These are phyloP conservation scores for Hedychridium roseum DNA, from an alignment of 2,888 invertebrate genomes.

Conservation along the genomic window DNA sequence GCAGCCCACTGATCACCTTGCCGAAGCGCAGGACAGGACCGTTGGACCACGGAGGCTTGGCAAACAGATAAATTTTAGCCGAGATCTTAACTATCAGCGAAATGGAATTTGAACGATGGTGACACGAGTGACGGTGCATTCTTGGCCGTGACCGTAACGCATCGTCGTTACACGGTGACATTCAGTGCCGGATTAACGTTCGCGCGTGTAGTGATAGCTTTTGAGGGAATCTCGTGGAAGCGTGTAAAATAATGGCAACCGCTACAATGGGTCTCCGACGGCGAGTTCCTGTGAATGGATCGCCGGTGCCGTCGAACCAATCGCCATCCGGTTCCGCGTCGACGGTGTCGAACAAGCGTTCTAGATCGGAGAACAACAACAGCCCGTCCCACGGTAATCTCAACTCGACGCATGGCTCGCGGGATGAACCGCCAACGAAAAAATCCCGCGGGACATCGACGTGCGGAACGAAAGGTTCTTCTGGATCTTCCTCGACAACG, in stretches of 20 bases:
- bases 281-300: conserved; percentile 57
- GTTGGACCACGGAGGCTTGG: no score
- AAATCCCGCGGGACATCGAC: conserved; percentile 53
- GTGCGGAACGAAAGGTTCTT: conserved; percentile 34
- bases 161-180: no score
- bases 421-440: conserved; percentile 55
- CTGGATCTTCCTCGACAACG: conserved; percentile 12
- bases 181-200: no score
- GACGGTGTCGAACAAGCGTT: conserved; percentile 50
- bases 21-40: no score
- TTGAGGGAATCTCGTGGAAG: no score
- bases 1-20: no score
- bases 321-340: conserved; percentile 30
- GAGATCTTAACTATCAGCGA: no score
- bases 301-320: conserved; percentile 46
- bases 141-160: no score
- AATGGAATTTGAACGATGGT: no score
- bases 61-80: no score
- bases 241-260: conserved; percentile 60
- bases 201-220: no score
- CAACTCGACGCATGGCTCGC: conserved; percentile 49
- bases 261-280: conserved; percentile 62
- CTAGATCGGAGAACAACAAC: conserved; percentile 61
- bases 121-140: no score
- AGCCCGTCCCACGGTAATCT: conserved; percentile 61